Conservation (phyloP, 1,140 invertebrate genomes). For the Anoplophora glabripennis region DNA sequence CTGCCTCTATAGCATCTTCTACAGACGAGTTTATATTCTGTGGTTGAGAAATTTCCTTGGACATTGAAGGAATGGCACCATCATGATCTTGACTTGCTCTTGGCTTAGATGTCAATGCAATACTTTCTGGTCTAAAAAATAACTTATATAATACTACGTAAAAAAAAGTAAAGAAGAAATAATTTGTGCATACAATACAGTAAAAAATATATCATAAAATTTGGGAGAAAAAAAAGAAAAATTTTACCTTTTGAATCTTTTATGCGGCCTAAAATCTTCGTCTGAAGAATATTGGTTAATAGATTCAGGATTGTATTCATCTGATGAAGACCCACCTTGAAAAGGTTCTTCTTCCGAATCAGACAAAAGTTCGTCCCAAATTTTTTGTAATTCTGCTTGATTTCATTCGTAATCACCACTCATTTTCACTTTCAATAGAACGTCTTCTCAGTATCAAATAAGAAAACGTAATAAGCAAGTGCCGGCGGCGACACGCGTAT, state of each 20-base stretch:
- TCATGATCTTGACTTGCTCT: too few species aligned
- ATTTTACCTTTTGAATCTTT: neutral
- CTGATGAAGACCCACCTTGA: constrained; percentile 3
- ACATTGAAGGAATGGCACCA: too few species aligned
- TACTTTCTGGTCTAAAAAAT: too few species aligned
- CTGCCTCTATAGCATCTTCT: constrained; percentile 4
- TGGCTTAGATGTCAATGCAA: too few species aligned
- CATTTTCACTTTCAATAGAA: neutral
- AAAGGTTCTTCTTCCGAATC: neutral
- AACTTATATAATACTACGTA: too few species aligned
- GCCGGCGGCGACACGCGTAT: too few species aligned
- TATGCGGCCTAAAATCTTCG: neutral
- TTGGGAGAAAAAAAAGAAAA: neutral
- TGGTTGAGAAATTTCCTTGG: neutral
- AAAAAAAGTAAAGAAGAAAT: too few species aligned
- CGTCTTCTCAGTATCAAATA: too few species aligned
- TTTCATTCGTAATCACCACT: neutral
- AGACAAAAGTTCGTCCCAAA: neutral
- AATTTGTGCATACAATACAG: too few species aligned
- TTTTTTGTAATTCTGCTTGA: neutral
- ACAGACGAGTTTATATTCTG: neutral
- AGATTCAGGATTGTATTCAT: constrained; percentile 6
- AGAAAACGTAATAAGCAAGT: too few species aligned
- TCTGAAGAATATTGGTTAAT: neutral
- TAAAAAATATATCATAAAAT: too few species aligned